Conservation (phyloP, 2,797 vertebrate species). For the Remorina albescens region DNA sequence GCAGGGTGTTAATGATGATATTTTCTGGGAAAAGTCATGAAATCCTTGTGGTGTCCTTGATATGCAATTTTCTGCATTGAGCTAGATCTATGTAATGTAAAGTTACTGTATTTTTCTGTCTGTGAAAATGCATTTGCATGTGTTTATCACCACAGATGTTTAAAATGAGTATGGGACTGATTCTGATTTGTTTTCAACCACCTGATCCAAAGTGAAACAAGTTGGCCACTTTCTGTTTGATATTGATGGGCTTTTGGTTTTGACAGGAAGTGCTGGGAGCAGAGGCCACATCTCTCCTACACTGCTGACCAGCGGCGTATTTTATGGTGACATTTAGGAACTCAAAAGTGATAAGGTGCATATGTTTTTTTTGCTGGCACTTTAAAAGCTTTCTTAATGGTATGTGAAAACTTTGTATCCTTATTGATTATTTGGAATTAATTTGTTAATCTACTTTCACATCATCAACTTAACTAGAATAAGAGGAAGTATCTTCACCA, state of each 20-base stretch:
- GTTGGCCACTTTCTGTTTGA: conserved; percentile 6
- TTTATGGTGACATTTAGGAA: conserved; percentile 3
- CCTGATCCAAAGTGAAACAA: conserved; percentile 9
- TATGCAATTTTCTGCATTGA: conserved; percentile 50
- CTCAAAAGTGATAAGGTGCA: neutral
- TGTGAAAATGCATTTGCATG: conserved; percentile 21
- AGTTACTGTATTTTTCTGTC: conserved; percentile 19
- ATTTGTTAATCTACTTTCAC: conserved; percentile 18
- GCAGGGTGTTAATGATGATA: conserved; percentile 40
- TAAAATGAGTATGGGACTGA: neutral
- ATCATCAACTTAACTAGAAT: neutral
- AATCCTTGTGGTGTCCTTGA: conserved; percentile 18
- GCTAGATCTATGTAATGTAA: conserved; percentile 20
- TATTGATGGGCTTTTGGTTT: conserved; percentile 8
- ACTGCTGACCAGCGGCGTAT: conserved; percentile 32
- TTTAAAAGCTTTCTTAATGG: conserved; percentile 8
- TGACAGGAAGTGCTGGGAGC: neutral
- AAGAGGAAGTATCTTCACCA: conserved; percentile 2
- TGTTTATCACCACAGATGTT: conserved; percentile 40
- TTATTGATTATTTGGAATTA: conserved; percentile 15
- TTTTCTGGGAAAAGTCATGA: conserved; percentile 48
- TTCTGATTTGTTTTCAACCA: conserved; percentile 1
- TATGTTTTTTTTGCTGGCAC: neutral
- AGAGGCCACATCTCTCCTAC: conserved; percentile 13
- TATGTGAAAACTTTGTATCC: conserved; percentile 20